Conservation (phyloP, 2,888 invertebrate species). For the Bellardia pandia region DNA sequence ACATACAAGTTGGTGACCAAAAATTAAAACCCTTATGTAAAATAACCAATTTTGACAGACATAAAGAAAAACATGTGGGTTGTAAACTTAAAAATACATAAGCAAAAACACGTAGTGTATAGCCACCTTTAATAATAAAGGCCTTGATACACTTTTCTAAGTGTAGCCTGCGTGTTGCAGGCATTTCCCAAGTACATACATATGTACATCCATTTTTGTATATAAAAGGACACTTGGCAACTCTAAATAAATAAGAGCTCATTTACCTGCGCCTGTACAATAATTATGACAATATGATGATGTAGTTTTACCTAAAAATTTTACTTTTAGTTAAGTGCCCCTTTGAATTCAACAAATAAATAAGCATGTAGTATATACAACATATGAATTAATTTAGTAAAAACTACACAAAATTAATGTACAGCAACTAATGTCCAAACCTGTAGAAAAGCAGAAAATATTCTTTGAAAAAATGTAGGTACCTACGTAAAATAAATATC, state of each 20-base stretch:
- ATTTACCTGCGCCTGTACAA: constrained; percentile 57
- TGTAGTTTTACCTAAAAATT: constrained; percentile 9
- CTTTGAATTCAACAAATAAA: constrained; percentile 10
- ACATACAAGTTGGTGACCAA: too few relatives aligned
- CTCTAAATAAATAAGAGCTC: constrained; percentile 46
- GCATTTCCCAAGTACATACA: not conserved
- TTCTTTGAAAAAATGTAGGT: not conserved
- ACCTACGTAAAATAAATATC: constrained; percentile 11
- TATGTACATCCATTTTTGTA: not conserved
- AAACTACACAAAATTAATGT: not conserved
- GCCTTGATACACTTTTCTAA: constrained; percentile 55
- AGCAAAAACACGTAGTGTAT: too few relatives aligned
- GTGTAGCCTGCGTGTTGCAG: constrained; percentile 31
- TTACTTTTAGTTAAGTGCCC: not conserved
- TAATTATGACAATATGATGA: constrained; percentile 42
- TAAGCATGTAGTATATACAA: not conserved
- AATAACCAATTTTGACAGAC: too few relatives aligned
- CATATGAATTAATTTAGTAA: not conserved
- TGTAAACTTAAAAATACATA: too few relatives aligned
- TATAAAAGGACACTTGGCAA: constrained; percentile 24
- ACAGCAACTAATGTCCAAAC: not conserved
- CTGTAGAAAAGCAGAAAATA: not conserved
- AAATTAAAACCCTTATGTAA: too few relatives aligned
- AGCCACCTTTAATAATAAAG: too few relatives aligned
- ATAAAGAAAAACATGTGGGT: too few relatives aligned